Conservation (phyloP, 1,140 invertebrate genomes). For the Drosophila pandora region DNA sequence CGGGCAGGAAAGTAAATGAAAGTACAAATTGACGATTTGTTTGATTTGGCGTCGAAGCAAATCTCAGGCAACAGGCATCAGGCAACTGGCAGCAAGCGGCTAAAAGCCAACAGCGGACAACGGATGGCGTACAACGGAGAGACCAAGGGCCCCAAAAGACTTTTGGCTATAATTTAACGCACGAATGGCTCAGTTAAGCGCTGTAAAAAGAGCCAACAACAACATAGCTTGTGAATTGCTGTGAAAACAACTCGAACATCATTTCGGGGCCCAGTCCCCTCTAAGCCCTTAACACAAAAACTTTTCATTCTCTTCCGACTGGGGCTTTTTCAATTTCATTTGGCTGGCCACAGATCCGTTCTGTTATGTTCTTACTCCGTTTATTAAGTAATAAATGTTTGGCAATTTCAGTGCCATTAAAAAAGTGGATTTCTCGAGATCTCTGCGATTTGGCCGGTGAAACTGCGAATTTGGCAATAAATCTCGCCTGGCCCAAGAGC, state of each 20-base stretch:
- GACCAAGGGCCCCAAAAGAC: conserved; percentile 41
- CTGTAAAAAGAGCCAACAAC: conserved; percentile 56
- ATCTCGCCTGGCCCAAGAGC: conserved; percentile 43
- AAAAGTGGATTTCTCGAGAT: conserved; percentile 33
- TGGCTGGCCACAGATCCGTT: neutral
- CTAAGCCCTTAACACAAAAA: conserved; percentile 63
- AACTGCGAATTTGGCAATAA: conserved; percentile 37
- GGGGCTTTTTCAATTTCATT: conserved; percentile 60
- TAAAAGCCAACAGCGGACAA: conserved; percentile 1
- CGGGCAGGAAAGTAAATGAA: conserved; percentile 73
- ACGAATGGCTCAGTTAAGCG: conserved; percentile 74
- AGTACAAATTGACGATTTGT: conserved; percentile 80
- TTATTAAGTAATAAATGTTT: conserved; percentile 79
- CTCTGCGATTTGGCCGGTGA: conserved; percentile 12
- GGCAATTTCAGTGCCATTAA: conserved; percentile 59
- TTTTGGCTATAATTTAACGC: conserved; percentile 79
- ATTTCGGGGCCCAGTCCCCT: conserved; percentile 41
- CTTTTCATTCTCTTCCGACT: conserved; percentile 43
- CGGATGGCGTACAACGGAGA: conserved; percentile 4
- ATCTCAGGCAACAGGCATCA: conserved; percentile 43
- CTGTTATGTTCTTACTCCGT: conserved; percentile 27
- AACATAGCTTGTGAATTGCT: conserved; percentile 35
- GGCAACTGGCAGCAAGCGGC: conserved; percentile 8
- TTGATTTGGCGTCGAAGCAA: conserved; percentile 72
- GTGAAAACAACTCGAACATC: conserved; percentile 45